These are phyloP conservation scores for Euplagia quadripunctaria DNA, from an alignment of 2,888 invertebrate genomes.

Conservation along the genomic window DNA sequence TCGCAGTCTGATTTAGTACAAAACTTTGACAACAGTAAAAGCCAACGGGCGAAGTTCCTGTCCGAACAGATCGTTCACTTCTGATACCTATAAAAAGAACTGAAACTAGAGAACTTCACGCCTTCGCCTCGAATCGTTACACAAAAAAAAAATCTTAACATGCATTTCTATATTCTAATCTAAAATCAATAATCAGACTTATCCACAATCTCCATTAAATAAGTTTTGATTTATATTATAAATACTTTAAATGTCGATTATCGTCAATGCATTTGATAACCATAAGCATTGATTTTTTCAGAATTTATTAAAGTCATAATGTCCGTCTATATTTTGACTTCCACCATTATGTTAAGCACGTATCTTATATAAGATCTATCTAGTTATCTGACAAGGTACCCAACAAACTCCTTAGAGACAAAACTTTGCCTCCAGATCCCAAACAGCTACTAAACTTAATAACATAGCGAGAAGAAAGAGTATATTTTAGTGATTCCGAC, in stretches of 20 bases:
- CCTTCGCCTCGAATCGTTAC: neutral
- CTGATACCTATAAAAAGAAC: conserved; percentile 60
- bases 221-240: neutral
- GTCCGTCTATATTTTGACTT: neutral
- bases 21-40: conserved; percentile 72
- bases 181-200: neutral
- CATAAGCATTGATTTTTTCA: neutral
- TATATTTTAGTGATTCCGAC: conserved; percentile 65
- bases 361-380: conserved; percentile 17
- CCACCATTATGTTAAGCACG: neutral
- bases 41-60: conserved; percentile 72
- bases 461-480: conserved; percentile 56
- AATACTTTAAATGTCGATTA: neutral
- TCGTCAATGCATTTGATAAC: neutral
- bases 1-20: conserved; percentile 68
- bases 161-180: neutral
- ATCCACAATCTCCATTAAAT: neutral
- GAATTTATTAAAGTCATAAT: neutral
- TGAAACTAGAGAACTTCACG: conserved; percentile 45
- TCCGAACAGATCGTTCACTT: conserved; percentile 68
- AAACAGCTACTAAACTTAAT: conserved; percentile 60
- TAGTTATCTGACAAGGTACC: conserved; percentile 30
- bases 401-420: conserved; percentile 42
- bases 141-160: neutral
- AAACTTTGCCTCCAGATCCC: conserved; percentile 46